Evolutionary conservation across 2,113 vertebrate genomes (phyloP).

Genomic region (Neomonachus schauinslandi): DNA sequence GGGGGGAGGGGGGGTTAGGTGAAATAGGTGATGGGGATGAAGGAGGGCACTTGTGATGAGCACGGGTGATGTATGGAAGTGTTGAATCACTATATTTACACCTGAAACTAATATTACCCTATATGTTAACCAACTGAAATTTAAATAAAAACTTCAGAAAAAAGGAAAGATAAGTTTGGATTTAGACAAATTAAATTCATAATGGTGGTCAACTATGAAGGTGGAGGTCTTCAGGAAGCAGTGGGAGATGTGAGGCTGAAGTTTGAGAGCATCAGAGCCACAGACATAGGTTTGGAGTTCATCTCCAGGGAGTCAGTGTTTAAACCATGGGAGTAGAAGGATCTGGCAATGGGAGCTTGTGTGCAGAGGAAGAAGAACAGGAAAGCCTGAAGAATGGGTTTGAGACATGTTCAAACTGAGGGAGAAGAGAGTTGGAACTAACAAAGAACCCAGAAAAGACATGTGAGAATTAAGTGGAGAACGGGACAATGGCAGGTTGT

Average conservation of each 20-base stretch:
- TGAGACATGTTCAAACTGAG: background rate
- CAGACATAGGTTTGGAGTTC: background rate
- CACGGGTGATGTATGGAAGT: background rate
- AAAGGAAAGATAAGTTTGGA: background rate
- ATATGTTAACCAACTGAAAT: background rate
- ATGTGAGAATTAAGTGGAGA: background rate
- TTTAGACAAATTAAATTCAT: background rate
- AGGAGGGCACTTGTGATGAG: background rate
- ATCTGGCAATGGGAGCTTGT: background rate
- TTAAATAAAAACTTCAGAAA: background rate
- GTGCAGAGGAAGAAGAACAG: background rate
- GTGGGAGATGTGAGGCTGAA: background rate
- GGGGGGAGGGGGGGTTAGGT: background rate
- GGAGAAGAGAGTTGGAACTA: background rate
- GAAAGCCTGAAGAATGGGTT: background rate
- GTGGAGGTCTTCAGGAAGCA: background rate
- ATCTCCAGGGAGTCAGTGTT: background rate
- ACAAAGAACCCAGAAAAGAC: background rate
- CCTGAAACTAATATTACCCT: background rate
- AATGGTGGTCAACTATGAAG: background rate
- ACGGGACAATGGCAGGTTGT: background rate
- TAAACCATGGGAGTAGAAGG: background rate
- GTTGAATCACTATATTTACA: background rate
- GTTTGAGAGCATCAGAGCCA: background rate
- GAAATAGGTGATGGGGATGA: background rate